These are phyloP conservation scores for Harpagus bidentatus DNA, from an alignment of 2,113 vertebrate genomes.

Conservation along the genomic window DNA sequence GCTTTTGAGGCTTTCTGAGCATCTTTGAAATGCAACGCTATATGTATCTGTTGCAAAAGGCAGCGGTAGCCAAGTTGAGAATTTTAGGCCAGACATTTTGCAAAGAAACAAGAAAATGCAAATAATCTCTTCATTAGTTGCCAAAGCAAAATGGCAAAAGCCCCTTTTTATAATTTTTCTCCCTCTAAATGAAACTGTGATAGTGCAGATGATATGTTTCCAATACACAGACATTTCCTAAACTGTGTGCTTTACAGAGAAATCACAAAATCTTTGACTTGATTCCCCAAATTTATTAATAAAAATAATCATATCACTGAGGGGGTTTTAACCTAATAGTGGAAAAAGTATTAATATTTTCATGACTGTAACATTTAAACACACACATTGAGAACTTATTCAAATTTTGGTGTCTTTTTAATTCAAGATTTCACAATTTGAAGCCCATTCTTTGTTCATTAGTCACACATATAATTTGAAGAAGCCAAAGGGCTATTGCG, in stretches of 20 bases:
- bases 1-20: conserved; percentile 52
- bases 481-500: background rate
- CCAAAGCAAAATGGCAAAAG: background rate
- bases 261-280: background rate
- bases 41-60: background rate
- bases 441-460: background rate
- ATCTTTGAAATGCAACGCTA: conserved; percentile 30
- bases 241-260: background rate
- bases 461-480: background rate
- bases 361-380: background rate
- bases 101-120: background rate
- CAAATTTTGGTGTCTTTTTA: background rate
- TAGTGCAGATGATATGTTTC: background rate
- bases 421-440: background rate
- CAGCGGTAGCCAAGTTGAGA: background rate
- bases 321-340: rapidly evolving
- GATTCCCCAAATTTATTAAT: background rate
- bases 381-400: background rate
- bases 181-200: background rate
- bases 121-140: background rate
- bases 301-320: background rate
- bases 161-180: background rate
- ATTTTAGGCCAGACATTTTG: background rate
- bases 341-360: background rate
- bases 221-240: background rate